These are phyloP conservation scores for Candidula unifasciata DNA, from an alignment of 2,888 invertebrate species.

Conservation along the genomic window DNA sequence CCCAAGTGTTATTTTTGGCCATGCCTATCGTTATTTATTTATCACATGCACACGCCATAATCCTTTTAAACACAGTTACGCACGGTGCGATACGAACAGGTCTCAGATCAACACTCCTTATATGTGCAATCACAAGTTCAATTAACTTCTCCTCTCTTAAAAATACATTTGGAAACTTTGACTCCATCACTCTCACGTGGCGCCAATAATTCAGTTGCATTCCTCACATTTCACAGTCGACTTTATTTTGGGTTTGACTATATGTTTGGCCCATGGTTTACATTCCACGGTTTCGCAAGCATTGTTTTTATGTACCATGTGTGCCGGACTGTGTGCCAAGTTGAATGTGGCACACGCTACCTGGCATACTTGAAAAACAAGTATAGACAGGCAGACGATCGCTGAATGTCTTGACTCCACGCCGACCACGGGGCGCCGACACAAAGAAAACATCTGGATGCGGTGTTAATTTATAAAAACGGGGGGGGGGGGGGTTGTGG, in stretches of 20 bases:
- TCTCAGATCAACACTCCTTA: too few relatives aligned
- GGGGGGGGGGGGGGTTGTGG: too few relatives aligned
- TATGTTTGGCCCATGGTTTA: conserved; percentile 15
- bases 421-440: too few relatives aligned
- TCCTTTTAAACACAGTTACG: too few relatives aligned
- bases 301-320: conserved; percentile 31
- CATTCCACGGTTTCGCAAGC: conserved; percentile 27
- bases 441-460: too few relatives aligned
- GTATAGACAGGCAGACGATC: conserved; percentile 6
- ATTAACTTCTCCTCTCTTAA: background rate
- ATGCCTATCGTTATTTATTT: too few relatives aligned
- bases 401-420: too few relatives aligned
- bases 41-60: too few relatives aligned
- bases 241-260: background rate
- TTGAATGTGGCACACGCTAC: conserved; percentile 1
- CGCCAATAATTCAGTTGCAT: background rate
- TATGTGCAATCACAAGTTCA: too few relatives aligned
- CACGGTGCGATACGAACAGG: too few relatives aligned
- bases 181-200: background rate
- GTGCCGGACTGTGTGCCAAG: conserved; percentile 25
- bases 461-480: too few relatives aligned
- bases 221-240: conserved; percentile 17
- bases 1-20: too few relatives aligned
- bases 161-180: background rate
- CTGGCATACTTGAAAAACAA: conserved; percentile 26